Conservation (phyloP, 2,888 invertebrate species). For the Criorhina ranunculi region DNA sequence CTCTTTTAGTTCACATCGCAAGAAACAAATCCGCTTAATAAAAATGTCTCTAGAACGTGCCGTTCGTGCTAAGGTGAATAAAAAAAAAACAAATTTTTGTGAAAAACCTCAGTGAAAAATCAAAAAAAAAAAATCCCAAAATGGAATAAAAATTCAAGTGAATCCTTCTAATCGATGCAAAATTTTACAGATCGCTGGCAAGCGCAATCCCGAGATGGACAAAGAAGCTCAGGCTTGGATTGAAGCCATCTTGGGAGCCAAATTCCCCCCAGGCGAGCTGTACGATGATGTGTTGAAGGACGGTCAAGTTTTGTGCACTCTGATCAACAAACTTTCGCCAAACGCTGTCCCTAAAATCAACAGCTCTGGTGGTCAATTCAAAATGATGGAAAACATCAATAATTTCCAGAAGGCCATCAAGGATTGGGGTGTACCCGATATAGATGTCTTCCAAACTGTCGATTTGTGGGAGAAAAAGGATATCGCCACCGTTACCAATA, state of each 20-base stretch:
- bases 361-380: constrained; percentile 97
- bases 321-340: constrained; percentile 97
- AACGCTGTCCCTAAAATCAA: constrained; percentile 96
- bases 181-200: constrained; percentile 89
- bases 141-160: constrained; percentile 48
- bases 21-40: constrained; percentile 48
- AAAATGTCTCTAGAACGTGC: constrained; percentile 96
- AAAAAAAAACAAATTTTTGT: constrained; percentile 30
- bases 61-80: constrained; percentile 93
- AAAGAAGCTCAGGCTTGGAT: constrained; percentile 97
- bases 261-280: constrained; percentile 91
- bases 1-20: constrained; percentile 81
- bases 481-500: constrained; percentile 93
- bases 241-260: constrained; percentile 93
- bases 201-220: constrained; percentile 93
- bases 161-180: constrained; percentile 37
- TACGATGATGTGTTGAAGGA: constrained; percentile 97
- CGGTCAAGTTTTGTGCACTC: constrained; percentile 95
- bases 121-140: constrained; percentile 32
- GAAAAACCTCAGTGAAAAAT: constrained; percentile 35
- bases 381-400: constrained; percentile 99
- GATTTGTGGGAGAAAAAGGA: constrained; percentile 98
- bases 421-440: constrained; percentile 94
- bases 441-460: constrained; percentile 98
- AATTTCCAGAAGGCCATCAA: constrained; percentile 94